Conservation (phyloP, 2,113 vertebrate genomes). For the Poeciliopsis occidentalis region DNA sequence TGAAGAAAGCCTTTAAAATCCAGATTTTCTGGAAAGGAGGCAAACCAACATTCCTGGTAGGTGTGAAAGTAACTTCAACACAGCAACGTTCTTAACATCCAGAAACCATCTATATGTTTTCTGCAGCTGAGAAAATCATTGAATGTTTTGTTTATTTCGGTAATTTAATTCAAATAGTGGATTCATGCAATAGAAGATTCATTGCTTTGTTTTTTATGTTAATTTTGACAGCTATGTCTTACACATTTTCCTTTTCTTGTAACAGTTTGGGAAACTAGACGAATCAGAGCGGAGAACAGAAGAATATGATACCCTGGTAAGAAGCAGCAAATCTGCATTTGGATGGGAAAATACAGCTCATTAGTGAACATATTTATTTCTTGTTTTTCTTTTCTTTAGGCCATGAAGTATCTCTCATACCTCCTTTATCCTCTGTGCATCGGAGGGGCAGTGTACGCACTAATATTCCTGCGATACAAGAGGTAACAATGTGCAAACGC, state of each 20-base stretch:
- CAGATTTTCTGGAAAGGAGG: slow-evolving; percentile 87
- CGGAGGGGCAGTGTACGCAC: slow-evolving; percentile 90
- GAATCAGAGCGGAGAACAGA: slow-evolving; percentile 94
- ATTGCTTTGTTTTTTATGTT: neutral
- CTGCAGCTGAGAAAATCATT: neutral
- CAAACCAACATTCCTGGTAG: slow-evolving; percentile 86
- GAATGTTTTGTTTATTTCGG: neutral
- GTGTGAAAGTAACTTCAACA: slow-evolving; percentile 8
- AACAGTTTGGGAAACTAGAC: slow-evolving; percentile 89
- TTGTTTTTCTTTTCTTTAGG: slow-evolving; percentile 73
- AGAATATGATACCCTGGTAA: slow-evolving; percentile 94
- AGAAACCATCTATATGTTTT: neutral
- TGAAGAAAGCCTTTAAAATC: slow-evolving; percentile 97
- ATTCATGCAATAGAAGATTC: neutral
- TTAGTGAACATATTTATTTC: neutral
- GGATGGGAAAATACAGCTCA: neutral
- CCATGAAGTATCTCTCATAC: slow-evolving; percentile 96
- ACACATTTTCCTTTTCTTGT: slow-evolving; percentile 9
- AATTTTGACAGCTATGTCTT: neutral
- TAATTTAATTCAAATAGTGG: neutral
- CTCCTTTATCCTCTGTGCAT: slow-evolving; percentile 93
- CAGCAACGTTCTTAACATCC: neutral
- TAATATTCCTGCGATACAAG: slow-evolving; percentile 94
- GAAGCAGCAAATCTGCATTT: neutral
- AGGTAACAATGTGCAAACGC: slow-evolving; percentile 77